Conservation (phyloP, 1,140 invertebrate genomes). For the Zaprionus gabonicus region DNA sequence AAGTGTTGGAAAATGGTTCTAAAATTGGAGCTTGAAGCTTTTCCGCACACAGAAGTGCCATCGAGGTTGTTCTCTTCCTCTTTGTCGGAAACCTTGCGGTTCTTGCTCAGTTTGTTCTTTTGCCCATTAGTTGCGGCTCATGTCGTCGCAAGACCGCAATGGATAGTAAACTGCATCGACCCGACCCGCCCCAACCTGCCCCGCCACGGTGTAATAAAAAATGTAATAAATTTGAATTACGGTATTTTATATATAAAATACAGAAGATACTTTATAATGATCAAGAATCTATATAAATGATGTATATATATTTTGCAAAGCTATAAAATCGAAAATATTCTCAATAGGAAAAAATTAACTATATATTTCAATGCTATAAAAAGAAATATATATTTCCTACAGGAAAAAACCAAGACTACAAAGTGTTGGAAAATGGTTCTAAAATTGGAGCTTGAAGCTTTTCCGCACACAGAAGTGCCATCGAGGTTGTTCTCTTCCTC, state of each 20-base stretch:
- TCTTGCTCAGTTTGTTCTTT: not conserved
- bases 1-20: not conserved
- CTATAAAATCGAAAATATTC: too few relatives aligned
- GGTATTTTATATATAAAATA: too few relatives aligned
- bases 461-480: not conserved
- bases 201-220: too few relatives aligned
- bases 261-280: not conserved
- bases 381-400: too few relatives aligned
- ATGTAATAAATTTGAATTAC: too few relatives aligned
- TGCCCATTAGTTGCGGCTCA: constrained; percentile 22
- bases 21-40: not conserved
- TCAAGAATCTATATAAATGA: too few relatives aligned
- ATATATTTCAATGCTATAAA: too few relatives aligned
- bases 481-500: not conserved
- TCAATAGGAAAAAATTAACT: too few relatives aligned
- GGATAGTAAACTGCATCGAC: constrained; percentile 22
- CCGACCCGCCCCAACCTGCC: not conserved
- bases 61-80: not conserved
- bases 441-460: not conserved
- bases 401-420: too few relatives aligned
- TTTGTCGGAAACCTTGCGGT: constrained; percentile 1
- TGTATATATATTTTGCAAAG: too few relatives aligned
- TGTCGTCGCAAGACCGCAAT: constrained; percentile 20
- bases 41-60: not conserved
- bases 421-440: not conserved